Evolutionary conservation across 1,140 invertebrate genomes (phyloP), one percentile per base, ranked within the genome.

Genomic region (Drosophila prosaltans): DNA sequence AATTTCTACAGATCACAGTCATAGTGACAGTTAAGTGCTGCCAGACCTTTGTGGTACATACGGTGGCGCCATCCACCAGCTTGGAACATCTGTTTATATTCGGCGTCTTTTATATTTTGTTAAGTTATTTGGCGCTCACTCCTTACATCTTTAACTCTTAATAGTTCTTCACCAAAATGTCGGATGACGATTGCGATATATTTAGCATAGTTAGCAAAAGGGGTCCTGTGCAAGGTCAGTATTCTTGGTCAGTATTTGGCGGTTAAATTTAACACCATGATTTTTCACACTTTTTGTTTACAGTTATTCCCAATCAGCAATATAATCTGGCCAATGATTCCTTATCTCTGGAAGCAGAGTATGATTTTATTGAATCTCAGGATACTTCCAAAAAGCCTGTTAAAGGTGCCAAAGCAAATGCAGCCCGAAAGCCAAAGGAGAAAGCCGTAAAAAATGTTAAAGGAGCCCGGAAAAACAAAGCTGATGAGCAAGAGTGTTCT

Each of bases 111-210:
- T 21, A 55, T 10, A 57, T 69, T 70, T 36, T 36, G 48, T 21
- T 24, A 21, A 39, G 57, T 61, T 39, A 3, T 10, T 48, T 40
- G n/a, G 26, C 21, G 10, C 2, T 6, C 1, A 59, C 8, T 36
- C 6, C 6, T 36, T 36, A 36, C 32, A 36, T 36, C 3, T 36
- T 36, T 36, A 6, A 7, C 4, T 55, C 30, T 41, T 11, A 10
- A 8, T 54, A 24, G 4, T 2, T 32, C 0, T n/a, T 9, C 16
- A 6, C 0, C 9, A 64, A 28, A 48, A 86, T 86, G 82, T 86
- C 82, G 0, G 82, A 86, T 51, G 82, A 86, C 58, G 82, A 86
- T 21, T 80, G 32, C 45, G 82, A 86, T 65, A 77, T 86, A 43
- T 86, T 86, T 10, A 73, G 77, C 45, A 51, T 78, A n/a, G 64